A percentile compares a stretch with the other conserved stretches of the same genome.
These are phyloP conservation scores for Spialia ferax DNA, from an alignment of 2,888 invertebrate species.

Conservation along the genomic window DNA sequence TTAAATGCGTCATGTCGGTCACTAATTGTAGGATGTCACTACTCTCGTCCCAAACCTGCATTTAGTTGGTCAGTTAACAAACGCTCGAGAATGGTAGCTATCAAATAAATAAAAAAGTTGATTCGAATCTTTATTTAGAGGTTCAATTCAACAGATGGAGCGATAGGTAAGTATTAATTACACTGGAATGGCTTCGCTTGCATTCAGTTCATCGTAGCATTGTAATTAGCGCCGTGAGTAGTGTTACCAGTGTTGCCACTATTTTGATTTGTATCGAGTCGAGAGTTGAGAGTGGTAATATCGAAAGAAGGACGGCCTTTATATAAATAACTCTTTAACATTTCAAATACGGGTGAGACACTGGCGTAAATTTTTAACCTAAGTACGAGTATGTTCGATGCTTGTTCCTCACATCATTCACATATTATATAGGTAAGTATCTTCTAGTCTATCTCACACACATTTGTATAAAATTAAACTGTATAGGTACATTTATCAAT, in stretches of 20 bases:
- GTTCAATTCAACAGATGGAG: conserved; percentile 37
- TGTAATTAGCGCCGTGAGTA: conserved; percentile 63
- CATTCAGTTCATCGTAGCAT: conserved; percentile 58
- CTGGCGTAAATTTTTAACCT: neutral
- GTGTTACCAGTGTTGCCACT: conserved; percentile 16
- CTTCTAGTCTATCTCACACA: no score
- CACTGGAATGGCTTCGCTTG: conserved; percentile 54
- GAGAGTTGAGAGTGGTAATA: no score
- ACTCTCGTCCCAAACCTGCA: conserved; percentile 11
- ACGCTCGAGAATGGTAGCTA: conserved; percentile 27
- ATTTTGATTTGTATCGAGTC: conserved; percentile 4
- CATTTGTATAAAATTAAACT: no score
- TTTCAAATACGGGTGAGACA: neutral
- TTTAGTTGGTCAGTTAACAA: conserved; percentile 33
- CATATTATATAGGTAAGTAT: no score
- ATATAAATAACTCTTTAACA: no score
- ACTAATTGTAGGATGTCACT: conserved; percentile 30
- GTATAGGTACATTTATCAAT: neutral
- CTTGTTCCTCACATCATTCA: no score
- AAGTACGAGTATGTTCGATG: no score
- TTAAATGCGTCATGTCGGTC: conserved; percentile 26
- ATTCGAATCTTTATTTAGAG: conserved; percentile 30
- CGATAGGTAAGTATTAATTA: conserved; percentile 53
- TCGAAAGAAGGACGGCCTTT: no score
- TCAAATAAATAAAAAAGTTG: conserved; percentile 32